A percentile compares a stretch with the other conserved stretches of the same genome.
Conservation (phyloP, 2,888 invertebrate species). For the Cantharis nigra region DNA sequence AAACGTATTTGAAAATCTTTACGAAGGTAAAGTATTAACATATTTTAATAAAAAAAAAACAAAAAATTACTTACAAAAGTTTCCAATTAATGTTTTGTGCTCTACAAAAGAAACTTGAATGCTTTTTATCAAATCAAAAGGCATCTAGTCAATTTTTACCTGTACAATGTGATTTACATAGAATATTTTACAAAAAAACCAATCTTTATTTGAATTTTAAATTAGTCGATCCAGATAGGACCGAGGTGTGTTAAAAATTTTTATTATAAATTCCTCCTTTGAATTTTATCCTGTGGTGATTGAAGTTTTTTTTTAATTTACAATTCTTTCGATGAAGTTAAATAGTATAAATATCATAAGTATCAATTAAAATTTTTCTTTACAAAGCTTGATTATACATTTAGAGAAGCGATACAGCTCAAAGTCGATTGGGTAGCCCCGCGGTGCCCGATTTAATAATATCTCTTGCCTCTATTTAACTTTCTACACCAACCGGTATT, state of each 20-base stretch:
- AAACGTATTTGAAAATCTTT: conserved; percentile 32
- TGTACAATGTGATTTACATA: conserved; percentile 30
- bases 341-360: too few relatives aligned
- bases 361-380: too few relatives aligned
- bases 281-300: conserved; percentile 21
- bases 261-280: conserved; percentile 22
- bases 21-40: conserved; percentile 11
- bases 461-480: too few relatives aligned
- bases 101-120: neutral
- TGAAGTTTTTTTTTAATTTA: neutral
- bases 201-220: conserved; percentile 34
- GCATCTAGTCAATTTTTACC: neutral
- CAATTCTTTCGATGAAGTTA: neutral
- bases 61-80: neutral
- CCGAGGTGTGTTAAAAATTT: conserved; percentile 14
- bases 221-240: conserved; percentile 29
- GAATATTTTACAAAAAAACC: conserved; percentile 19
- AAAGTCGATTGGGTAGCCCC: too few relatives aligned
- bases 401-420: too few relatives aligned
- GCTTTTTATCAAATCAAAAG: neutral
- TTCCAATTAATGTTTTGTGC: neutral
- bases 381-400: too few relatives aligned
- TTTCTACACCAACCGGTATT: too few relatives aligned
- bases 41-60: conserved; percentile 1
- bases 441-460: too few relatives aligned